Percentiles rank a stretch among this genome's conserved stretches.
Evolutionary conservation across 2,113 vertebrate species (phyloP).

Genomic region (Acanthochromis polyacanthus): DNA sequence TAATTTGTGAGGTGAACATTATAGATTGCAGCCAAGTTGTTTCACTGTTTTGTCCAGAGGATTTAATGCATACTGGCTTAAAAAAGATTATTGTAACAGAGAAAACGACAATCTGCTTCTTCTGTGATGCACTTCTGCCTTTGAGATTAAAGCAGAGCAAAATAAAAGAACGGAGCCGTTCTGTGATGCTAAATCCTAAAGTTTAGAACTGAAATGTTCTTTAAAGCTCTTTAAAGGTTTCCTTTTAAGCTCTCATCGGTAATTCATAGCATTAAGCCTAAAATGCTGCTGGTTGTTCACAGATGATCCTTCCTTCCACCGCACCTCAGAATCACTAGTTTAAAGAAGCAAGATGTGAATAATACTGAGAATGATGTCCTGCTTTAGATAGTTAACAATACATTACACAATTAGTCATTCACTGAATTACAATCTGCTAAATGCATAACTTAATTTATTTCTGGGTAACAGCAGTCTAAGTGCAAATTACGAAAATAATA

Average conservation of each 20-base stretch:
- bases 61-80: background rate
- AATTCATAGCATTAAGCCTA: background rate
- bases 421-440: background rate
- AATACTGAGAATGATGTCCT: background rate
- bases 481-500: background rate
- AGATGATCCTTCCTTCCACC: background rate
- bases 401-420: background rate
- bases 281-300: background rate
- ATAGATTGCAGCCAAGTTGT: background rate
- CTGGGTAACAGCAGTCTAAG: background rate
- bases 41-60: background rate
- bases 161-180: background rate
- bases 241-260: too few species aligned
- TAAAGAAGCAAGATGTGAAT: background rate
- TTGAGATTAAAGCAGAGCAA: background rate
- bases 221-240: background rate
- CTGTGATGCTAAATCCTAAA: background rate
- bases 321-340: background rate
- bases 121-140: background rate
- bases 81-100: too few species aligned
- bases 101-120: background rate
- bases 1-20: background rate
- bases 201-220: background rate
- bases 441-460: conserved; percentile 15
- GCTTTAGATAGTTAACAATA: background rate